Evolutionary conservation across 2,113 vertebrate genomes (phyloP), one percentile per base, ranked within the genome.

Genomic region (Porphyrio hochstetteri): DNA sequence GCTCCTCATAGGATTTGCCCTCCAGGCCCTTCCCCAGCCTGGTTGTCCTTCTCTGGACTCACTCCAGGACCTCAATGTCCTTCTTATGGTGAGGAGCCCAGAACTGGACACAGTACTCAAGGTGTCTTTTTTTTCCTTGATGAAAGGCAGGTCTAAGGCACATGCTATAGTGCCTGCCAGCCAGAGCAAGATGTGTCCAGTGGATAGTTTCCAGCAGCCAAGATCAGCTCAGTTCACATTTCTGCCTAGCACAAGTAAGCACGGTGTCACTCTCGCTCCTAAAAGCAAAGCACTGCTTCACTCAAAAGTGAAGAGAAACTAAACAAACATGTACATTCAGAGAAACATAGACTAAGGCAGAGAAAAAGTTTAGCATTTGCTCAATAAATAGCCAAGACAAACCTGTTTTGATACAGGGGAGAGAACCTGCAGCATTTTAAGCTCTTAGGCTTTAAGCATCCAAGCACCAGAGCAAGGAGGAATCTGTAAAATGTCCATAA

Each of bases 171-270:
- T 27, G 9, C 17, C 50, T 75, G 36, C 42, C 46, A 27, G n/a
- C n/a, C 29, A 7, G 25, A 55, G 13, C 0, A 1, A 76, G 63
- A 36, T 13, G 10, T 2, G 0, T 44, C 57, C 83, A 64, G 29
- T 1, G 1, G 7, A 38, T 63, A 31, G 9, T 11, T 87, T 48
- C 55, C 60, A 87, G 72, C 42, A 82, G 56, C 31, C 0, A 3
- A 59, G 52, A 67, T 55, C 44, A 50, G 8, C 59, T 92, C 81
- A 15, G 59, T 33, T 82, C 69, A n/a, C 13, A 5, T 67, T 67
- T 67, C 64, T 72, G 69, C 33, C 64, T 33, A 65, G 46, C 24
- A 50, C 20, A 28, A 77, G 81, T 60, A 65, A 71, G 55, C 56
- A 19, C 1, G 0, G 38, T 33, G 29, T 60, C 57, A 50, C 2